Conservation (phyloP, 2,113 vertebrate genomes). For the Anas platyrhynchos region DNA sequence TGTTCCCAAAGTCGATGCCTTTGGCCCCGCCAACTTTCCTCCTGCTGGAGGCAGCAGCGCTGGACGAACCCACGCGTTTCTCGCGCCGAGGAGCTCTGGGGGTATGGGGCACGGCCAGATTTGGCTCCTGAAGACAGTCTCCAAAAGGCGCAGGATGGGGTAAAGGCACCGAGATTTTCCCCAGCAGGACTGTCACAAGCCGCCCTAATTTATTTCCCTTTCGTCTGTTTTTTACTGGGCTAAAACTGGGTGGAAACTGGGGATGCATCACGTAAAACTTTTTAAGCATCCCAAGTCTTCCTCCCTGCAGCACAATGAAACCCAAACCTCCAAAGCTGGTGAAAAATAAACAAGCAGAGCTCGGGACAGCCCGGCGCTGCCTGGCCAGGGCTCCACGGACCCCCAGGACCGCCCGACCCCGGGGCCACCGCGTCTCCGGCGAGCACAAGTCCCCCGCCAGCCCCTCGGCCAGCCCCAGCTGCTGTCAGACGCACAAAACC, state of each 20-base stretch:
- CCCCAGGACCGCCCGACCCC: not conserved
- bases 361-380: not conserved
- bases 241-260: not conserved
- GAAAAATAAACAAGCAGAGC: not conserved
- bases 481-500: not conserved
- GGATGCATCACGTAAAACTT: not conserved
- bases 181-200: not conserved
- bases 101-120: not conserved
- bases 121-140: not conserved
- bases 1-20: not conserved
- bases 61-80: conserved; percentile 5
- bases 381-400: not conserved
- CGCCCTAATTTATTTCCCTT: not conserved
- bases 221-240: not conserved
- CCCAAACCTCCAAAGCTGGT: not conserved
- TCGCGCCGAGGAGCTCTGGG: not conserved
- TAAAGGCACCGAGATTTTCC: not conserved
- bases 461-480: not conserved
- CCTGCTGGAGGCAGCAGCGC: not conserved
- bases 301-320: not conserved
- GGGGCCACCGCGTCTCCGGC: not conserved
- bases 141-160: not conserved
- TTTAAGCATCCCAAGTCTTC: not conserved
- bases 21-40: not conserved
- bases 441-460: not conserved